Percentiles rank a stretch among this genome's conserved stretches.
Conservation (phyloP, 2,888 invertebrate species). For the Linhomoeus sp. region DNA sequence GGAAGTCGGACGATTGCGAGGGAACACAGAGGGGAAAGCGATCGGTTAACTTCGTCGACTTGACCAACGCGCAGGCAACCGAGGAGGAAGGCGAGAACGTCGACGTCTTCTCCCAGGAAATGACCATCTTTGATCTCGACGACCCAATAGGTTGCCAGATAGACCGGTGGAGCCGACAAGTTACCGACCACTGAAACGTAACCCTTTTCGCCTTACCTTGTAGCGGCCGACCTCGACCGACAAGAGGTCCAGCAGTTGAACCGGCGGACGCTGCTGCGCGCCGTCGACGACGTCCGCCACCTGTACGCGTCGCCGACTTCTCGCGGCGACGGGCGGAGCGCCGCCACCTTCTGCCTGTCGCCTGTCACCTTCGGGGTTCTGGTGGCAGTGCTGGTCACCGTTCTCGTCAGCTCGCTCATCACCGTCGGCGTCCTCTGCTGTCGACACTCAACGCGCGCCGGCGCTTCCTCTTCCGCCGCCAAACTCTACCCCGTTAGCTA, state of each 20-base stretch:
- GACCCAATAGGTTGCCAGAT: conserved; percentile 9
- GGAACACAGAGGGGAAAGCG: conserved; percentile 16
- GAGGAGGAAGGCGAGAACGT: conserved; percentile 9
- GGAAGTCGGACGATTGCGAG: conserved; percentile 17
- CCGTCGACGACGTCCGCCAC: too few species aligned
- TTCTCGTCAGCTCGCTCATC: conserved; percentile 10
- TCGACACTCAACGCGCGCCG: not conserved
- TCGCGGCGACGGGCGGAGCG: not conserved
- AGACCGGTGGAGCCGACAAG: not conserved
- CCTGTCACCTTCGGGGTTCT: conserved; percentile 11
- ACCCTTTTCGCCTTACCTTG: not conserved
- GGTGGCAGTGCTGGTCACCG: conserved; percentile 9
- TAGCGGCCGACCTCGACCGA: conserved; percentile 6
- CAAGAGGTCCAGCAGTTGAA: not conserved
- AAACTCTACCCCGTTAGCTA: too few species aligned
- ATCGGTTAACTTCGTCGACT: not conserved
- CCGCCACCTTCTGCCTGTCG: conserved; percentile 12
- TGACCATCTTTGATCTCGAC: conserved; percentile 18
- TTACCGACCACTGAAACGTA: not conserved
- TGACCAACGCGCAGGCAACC: conserved; percentile 3
- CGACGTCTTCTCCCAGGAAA: conserved; percentile 18
- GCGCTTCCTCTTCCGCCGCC: too few species aligned
- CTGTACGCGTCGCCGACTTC: not conserved
- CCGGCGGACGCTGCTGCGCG: not conserved
- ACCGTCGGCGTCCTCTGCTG: conserved; percentile 10